Evolutionary conservation across 2,113 vertebrate genomes (phyloP).

Genomic region (Jacana jacana): DNA sequence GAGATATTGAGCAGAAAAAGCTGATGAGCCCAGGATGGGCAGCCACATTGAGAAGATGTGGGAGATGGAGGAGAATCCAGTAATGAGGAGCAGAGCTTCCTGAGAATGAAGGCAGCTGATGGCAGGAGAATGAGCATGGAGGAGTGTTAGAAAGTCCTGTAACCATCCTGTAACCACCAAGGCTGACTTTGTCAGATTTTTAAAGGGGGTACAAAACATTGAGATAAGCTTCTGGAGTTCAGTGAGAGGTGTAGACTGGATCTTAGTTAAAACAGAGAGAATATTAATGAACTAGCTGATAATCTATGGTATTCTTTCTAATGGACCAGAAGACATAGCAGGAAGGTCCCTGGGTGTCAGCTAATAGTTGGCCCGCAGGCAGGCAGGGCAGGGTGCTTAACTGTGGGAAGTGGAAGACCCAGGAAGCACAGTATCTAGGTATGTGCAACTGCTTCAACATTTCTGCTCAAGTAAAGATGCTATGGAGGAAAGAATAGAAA

Average conservation of each 20-base stretch:
- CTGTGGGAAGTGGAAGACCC: background rate
- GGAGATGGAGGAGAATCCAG: background rate
- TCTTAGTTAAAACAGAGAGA: background rate
- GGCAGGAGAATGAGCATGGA: background rate
- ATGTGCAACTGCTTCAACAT: fast-evolving
- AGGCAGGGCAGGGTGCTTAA: background rate
- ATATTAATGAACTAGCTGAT: background rate
- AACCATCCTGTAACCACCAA: background rate
- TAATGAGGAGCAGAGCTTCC: fast-evolving
- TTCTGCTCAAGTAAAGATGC: background rate
- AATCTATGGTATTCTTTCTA: background rate
- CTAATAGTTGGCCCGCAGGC: background rate
- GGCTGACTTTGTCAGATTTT: background rate
- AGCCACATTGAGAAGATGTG: fast-evolving
- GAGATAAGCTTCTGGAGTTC: background rate
- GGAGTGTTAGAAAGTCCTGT: background rate
- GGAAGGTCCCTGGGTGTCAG: background rate
- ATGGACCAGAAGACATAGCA: background rate
- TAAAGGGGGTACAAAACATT: background rate
- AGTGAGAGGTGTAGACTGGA: background rate
- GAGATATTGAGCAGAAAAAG: background rate
- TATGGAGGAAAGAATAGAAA: background rate
- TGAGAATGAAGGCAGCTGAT: background rate
- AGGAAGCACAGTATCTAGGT: fast-evolving
- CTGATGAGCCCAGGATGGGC: background rate